Percentiles rank a stretch among this genome's conserved stretches.
phyloP scores from a whole-genome alignment of 2,797 vertebrate species.

The Psittacula derbiana region DNA sequence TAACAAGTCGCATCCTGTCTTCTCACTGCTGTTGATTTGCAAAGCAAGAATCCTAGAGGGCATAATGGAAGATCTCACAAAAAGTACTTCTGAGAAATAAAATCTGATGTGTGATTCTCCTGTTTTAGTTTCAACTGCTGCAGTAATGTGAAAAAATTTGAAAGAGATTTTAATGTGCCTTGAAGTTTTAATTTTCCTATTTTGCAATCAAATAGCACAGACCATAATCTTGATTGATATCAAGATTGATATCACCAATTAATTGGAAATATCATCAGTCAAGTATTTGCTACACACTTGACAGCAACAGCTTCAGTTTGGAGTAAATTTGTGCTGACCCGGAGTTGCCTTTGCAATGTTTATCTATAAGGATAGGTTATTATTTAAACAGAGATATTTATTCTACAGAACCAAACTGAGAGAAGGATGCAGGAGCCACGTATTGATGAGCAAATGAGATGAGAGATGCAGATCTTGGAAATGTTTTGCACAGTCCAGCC shows the following conservation, averaged over 20 bases:
- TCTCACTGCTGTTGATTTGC: slow-evolving; percentile 1
- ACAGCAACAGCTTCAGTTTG: not conserved
- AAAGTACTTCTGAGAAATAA: not conserved
- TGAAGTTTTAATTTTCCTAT: not conserved
- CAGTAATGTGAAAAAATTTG: not conserved
- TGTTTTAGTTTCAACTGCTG: not conserved
- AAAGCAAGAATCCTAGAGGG: slow-evolving; percentile 22
- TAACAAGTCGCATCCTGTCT: slow-evolving; percentile 36
- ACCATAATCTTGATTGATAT: not conserved
- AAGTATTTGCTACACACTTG: not conserved
- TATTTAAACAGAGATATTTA: not conserved
- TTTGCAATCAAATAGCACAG: not conserved
- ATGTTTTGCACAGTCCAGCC: not conserved
- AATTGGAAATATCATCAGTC: not conserved
- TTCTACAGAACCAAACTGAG: not conserved
- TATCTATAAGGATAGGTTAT: not conserved
- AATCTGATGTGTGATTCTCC: not conserved
- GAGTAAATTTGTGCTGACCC: not conserved
- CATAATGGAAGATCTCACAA: not conserved
- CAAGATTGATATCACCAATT: not conserved
- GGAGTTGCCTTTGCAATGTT: not conserved
- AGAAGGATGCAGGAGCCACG: not conserved
- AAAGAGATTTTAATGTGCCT: not conserved
- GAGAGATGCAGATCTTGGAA: not conserved
- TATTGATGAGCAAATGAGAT: not conserved